Percentiles rank a stretch among this genome's conserved stretches.
phyloP scores from a whole-genome alignment of 2,797 vertebrate genomes.

The Bovichtus diacanthus region DNA sequence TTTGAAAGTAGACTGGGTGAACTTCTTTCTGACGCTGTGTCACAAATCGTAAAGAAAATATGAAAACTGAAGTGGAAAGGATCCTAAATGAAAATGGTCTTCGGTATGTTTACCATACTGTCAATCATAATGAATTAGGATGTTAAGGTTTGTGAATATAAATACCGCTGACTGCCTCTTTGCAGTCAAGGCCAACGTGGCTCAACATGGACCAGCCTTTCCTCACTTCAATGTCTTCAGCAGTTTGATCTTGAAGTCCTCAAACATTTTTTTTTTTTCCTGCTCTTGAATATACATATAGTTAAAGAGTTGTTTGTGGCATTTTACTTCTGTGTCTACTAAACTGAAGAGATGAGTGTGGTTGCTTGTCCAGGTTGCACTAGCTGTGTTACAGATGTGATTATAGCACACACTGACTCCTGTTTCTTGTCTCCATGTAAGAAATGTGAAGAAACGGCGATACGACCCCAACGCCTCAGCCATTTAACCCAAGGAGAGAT shows the following conservation, averaged over 20 bases:
- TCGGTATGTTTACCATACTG: background rate
- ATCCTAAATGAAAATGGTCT: background rate
- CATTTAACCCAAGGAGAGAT: constrained; percentile 87
- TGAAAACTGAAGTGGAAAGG: background rate
- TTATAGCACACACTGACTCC: constrained; percentile 75
- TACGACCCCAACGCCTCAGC: constrained; percentile 94
- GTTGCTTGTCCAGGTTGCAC: constrained; percentile 72
- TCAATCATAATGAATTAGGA: constrained; percentile 7
- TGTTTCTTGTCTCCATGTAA: constrained; percentile 84
- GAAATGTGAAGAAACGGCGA: constrained; percentile 99
- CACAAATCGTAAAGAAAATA: background rate
- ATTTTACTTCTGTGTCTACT: too few species aligned
- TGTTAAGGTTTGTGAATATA: constrained; percentile 49
- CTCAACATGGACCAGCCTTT: constrained; percentile 69
- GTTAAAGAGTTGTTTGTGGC: background rate
- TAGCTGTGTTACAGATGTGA: constrained; percentile 29
- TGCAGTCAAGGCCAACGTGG: constrained; percentile 55
- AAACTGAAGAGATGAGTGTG: constrained; percentile 63
- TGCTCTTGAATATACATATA: constrained; percentile 4
- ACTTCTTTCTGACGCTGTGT: background rate
- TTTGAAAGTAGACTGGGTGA: background rate
- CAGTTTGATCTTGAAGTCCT: constrained; percentile 15
- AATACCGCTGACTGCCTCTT: constrained; percentile 58
- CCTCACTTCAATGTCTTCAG: constrained; percentile 65
- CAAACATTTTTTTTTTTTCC: constrained; percentile 1